Percentiles rank a stretch among this genome's conserved stretches.
Evolutionary conservation across 1,140 invertebrate species (phyloP).

Genomic region (Polypedilum pembai): DNA sequence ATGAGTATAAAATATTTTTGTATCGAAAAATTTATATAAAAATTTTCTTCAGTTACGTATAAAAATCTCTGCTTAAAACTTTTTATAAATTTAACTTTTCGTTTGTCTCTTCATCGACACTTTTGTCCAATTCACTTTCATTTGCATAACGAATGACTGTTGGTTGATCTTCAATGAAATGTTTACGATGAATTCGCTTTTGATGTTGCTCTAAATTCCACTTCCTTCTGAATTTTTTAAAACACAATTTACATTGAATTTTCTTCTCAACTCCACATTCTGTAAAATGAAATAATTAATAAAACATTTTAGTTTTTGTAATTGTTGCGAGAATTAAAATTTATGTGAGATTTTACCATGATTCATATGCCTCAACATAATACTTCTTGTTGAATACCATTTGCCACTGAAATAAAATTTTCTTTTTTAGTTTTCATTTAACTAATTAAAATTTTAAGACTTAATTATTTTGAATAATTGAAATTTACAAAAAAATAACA

Average conservation of each 20-base stretch:
- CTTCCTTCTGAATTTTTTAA: constrained; percentile 29
- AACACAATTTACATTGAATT: constrained; percentile 27
- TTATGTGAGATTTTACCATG: constrained; percentile 14
- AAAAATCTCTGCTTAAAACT: too few species aligned
- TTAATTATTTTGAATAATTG: too few species aligned
- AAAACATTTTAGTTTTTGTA: background rate
- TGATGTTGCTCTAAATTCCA: constrained; percentile 30
- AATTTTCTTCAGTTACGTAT: too few species aligned
- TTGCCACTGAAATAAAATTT: background rate
- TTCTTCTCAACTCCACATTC: constrained; percentile 30
- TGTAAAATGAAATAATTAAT: background rate
- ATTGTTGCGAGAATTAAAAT: background rate
- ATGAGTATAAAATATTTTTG: too few species aligned
- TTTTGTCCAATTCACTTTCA: constrained; percentile 11
- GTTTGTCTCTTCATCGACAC: background rate
- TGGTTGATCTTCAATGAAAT: background rate
- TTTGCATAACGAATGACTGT: constrained; percentile 11
- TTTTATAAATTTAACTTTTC: background rate
- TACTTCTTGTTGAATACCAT: constrained; percentile 30
- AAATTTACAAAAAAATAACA: too few species aligned
- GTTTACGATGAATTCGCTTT: constrained; percentile 28
- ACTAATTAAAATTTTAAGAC: too few species aligned
- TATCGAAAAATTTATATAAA: too few species aligned
- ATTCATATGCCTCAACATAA: constrained; percentile 30
- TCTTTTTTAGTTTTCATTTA: too few species aligned